Conservation (phyloP, 2,888 invertebrate species). For the Cataglyphis albicans region DNA sequence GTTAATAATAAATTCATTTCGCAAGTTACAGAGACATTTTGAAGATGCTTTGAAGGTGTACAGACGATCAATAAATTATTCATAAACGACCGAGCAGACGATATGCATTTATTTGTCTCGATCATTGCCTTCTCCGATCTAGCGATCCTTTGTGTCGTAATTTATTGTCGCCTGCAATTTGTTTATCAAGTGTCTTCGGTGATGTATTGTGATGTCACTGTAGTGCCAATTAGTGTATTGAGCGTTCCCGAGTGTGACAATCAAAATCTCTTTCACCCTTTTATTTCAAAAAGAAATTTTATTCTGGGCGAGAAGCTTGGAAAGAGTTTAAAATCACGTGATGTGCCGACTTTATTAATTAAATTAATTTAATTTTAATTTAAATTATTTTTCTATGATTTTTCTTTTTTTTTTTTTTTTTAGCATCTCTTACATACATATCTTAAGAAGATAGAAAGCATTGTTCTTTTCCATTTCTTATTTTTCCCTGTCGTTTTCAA, state of each 20-base stretch:
- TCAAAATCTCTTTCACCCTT: neutral
- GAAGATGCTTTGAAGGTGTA: conserved; percentile 11
- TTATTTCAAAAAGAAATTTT: neutral
- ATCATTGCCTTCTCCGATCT: neutral
- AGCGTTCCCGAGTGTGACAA: neutral
- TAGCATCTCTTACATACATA: neutral
- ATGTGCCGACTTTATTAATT: neutral
- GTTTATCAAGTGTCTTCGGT: conserved; percentile 9
- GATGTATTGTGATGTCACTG: neutral
- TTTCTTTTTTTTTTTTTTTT: neutral
- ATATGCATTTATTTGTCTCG: conserved; percentile 19
- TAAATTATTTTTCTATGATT: neutral
- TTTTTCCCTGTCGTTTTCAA: neutral
- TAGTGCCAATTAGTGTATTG: conserved; percentile 37
- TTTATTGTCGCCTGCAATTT: conserved; percentile 21
- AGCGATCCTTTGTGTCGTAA: conserved; percentile 1
- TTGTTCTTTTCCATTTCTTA: neutral
- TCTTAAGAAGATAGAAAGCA: neutral
- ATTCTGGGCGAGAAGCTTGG: neutral
- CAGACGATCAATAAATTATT: conserved; percentile 40
- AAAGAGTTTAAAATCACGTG: neutral
- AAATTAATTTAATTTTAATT: neutral
- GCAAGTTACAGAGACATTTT: conserved; percentile 17
- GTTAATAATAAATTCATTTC: conserved; percentile 32
- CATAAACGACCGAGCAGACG: conserved; percentile 28